phyloP scores from a whole-genome alignment of 2,888 invertebrate species.

The Muschampia plurimacula region DNA sequence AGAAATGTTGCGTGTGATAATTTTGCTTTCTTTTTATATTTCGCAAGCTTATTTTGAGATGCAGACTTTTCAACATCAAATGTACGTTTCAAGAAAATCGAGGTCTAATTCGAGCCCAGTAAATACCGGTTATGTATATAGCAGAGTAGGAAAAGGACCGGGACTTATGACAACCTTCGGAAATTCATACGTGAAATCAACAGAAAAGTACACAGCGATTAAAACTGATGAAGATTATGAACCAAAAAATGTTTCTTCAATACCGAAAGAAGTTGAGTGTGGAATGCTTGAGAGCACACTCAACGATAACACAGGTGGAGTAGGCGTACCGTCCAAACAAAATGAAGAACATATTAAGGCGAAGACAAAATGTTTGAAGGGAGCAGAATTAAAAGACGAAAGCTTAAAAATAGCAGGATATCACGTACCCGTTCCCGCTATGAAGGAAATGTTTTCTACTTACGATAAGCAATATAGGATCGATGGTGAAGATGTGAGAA shows the following conservation, averaged over 20 bases:
- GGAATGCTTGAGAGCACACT: not conserved
- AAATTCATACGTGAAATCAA: conserved; percentile 29
- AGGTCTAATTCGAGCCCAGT: conserved; percentile 54
- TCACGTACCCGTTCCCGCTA: conserved; percentile 4
- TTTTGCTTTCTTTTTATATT: conserved; percentile 57
- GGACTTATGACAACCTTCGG: conserved; percentile 48
- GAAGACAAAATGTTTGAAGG: conserved; percentile 36
- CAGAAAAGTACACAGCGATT: conserved; percentile 3
- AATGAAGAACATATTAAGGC: conserved; percentile 44
- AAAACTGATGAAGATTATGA: not conserved
- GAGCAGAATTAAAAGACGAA: not conserved
- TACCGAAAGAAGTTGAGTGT: not conserved
- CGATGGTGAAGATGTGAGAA: conserved; percentile 70
- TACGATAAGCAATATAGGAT: conserved; percentile 55
- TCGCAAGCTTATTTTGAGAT: conserved; percentile 54
- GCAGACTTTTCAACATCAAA: conserved; percentile 54
- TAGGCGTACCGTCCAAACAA: conserved; percentile 3
- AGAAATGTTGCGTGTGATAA: conserved; percentile 56
- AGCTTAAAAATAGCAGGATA: not conserved
- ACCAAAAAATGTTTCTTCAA: not conserved
- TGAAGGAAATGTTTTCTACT: conserved; percentile 43
- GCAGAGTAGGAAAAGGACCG: conserved; percentile 52
- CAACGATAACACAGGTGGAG: not conserved
- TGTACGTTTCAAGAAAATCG: conserved; percentile 56
- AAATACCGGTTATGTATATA: conserved; percentile 57